phyloP scores from a whole-genome alignment of 2,113 vertebrate genomes.

The Chlorodrepanis virens region DNA sequence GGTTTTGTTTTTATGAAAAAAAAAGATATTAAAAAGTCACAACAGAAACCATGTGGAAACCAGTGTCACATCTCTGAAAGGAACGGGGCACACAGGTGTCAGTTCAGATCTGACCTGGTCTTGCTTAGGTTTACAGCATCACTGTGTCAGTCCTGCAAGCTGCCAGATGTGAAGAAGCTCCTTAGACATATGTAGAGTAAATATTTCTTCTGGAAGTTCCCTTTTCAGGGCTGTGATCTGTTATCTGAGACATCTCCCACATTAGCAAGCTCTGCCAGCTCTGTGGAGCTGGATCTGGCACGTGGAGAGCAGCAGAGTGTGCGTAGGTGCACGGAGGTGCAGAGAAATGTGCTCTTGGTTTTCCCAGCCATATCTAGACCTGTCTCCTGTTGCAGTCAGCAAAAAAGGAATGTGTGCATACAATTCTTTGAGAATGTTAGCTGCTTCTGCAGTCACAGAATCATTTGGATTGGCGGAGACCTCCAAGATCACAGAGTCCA shows the following conservation, averaged over 20 bases:
- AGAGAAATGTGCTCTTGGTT: background rate
- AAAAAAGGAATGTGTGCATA: background rate
- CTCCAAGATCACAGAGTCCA: background rate
- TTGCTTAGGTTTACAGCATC: fast-evolving
- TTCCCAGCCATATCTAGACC: background rate
- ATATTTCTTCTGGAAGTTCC: background rate
- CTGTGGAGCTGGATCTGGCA: background rate
- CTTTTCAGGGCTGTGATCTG: background rate
- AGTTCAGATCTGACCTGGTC: background rate
- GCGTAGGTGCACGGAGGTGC: fast-evolving
- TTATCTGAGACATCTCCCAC: background rate
- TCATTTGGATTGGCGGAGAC: background rate
- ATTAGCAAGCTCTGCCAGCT: background rate
- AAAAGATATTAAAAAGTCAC: background rate
- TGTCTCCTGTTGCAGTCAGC: background rate
- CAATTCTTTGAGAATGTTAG: background rate
- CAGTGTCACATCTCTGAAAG: background rate
- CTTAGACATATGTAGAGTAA: background rate
- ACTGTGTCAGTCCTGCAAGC: background rate
- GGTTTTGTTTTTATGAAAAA: background rate
- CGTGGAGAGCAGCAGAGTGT: background rate
- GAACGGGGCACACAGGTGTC: fast-evolving
- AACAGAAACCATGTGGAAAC: background rate
- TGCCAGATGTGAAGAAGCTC: background rate
- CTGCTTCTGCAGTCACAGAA: background rate